Conservation (phyloP, 2,113 vertebrate species). For the Andinoacara biseriatus region DNA sequence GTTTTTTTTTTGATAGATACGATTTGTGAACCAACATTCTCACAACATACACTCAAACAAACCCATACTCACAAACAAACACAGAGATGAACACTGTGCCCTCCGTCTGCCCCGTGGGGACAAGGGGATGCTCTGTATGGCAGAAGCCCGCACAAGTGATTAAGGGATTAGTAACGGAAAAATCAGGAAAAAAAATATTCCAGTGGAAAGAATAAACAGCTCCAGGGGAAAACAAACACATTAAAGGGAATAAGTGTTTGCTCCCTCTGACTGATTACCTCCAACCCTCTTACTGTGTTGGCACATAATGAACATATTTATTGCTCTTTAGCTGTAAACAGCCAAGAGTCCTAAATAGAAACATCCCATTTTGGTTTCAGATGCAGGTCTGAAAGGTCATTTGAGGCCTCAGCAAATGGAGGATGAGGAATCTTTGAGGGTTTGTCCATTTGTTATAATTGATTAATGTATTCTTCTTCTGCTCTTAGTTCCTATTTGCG, state of each 20-base stretch:
- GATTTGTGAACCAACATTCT: background rate
- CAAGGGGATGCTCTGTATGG: conserved; percentile 15
- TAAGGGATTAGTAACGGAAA: conserved; percentile 54
- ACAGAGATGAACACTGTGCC: background rate
- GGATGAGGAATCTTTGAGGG: background rate
- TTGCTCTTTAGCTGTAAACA: conserved; percentile 27
- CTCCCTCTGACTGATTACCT: conserved; percentile 43
- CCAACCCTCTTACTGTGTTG: background rate
- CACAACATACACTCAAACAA: background rate
- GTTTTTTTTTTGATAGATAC: background rate
- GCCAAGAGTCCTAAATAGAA: conserved; percentile 9
- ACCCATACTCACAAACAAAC: background rate
- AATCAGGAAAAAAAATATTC: conserved; percentile 34
- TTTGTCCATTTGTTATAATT: conserved; percentile 5
- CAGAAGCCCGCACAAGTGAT: conserved; percentile 35
- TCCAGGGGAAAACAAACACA: conserved; percentile 53
- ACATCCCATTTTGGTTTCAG: background rate
- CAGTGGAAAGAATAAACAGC: conserved; percentile 47
- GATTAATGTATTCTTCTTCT: conserved; percentile 6
- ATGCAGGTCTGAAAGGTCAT: background rate
- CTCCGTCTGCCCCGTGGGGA: conserved; percentile 5
- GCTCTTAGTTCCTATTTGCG: background rate
- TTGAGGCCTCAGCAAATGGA: background rate
- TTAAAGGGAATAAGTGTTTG: conserved; percentile 42
- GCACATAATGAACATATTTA: background rate